A percentile compares a stretch with the other conserved stretches of the same genome.
phyloP scores from a whole-genome alignment of 2,888 invertebrate species.

The Vanessa cardui region DNA sequence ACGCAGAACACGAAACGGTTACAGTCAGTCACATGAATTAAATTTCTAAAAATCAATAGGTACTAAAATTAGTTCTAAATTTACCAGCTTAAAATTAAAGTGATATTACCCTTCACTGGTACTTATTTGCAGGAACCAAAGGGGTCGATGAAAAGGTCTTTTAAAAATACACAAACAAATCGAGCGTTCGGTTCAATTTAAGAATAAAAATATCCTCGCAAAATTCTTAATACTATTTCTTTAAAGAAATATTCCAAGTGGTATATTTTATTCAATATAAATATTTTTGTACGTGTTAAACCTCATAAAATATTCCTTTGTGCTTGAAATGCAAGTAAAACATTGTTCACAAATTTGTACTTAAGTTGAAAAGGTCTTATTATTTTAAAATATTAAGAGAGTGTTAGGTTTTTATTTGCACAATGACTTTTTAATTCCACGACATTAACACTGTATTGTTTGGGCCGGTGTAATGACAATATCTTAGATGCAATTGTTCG shows the following conservation, averaged over 20 bases:
- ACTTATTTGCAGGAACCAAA: conserved; percentile 19
- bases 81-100: conserved; percentile 5
- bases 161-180: conserved; percentile 35
- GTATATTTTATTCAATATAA: not conserved
- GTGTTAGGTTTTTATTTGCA: too few species aligned
- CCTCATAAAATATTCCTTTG: not conserved
- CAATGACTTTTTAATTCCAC: too few species aligned
- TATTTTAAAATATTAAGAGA: too few species aligned
- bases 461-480: too few species aligned
- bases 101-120: conserved; percentile 7
- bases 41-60: not conserved
- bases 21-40: not conserved
- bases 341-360: too few species aligned
- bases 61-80: not conserved
- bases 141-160: conserved; percentile 28
- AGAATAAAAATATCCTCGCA: conserved; percentile 13
- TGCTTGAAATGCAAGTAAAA: too few species aligned
- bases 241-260: conserved; percentile 2
- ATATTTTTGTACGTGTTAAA: not conserved
- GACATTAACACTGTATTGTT: too few species aligned
- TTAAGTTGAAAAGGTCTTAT: too few species aligned
- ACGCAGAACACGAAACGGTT: too few species aligned
- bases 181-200: conserved; percentile 18
- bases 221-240: conserved; percentile 7
- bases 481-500: too few species aligned